Percentiles rank a stretch among this genome's conserved stretches.
Evolutionary conservation across 2,797 vertebrate species (phyloP).

Genomic region (Lacerta bilineata): DNA sequence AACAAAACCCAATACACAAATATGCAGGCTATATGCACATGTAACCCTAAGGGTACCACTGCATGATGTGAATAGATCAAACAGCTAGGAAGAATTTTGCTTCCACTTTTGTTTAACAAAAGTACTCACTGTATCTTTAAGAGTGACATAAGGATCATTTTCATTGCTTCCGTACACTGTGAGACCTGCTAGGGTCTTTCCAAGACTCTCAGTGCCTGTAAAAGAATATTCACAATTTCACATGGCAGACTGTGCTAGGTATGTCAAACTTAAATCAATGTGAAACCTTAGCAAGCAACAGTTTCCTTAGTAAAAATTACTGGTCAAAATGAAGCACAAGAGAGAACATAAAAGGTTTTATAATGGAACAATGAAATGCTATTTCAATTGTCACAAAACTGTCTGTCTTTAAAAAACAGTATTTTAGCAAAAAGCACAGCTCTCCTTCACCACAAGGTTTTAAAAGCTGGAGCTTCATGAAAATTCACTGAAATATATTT

Average conservation of each 20-base stretch:
- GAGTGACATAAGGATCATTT: constrained; percentile 93
- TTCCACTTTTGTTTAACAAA: too few relatives aligned
- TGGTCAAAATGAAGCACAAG: not conserved
- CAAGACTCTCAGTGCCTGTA: constrained; percentile 86
- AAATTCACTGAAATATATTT: not conserved
- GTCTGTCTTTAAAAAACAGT: not conserved
- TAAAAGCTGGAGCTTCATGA: not conserved
- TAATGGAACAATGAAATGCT: not conserved
- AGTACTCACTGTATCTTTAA: constrained; percentile 92
- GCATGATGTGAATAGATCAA: too few relatives aligned
- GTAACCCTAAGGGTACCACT: too few relatives aligned
- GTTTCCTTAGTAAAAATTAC: not conserved
- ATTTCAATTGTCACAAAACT: not conserved
- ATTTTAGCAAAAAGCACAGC: not conserved
- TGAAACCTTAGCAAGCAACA: not conserved
- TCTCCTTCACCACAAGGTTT: not conserved
- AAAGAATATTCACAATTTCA: constrained; percentile 51
- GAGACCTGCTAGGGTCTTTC: constrained; percentile 91
- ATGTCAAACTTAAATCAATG: not conserved
- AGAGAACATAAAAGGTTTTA: not conserved
- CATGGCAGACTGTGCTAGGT: not conserved
- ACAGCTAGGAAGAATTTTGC: too few relatives aligned
- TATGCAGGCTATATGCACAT: too few relatives aligned
- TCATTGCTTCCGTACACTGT: constrained; percentile 92
- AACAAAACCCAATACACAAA: not conserved